Evolutionary conservation across 2,113 vertebrate genomes (phyloP).

Genomic region (Eulemur macaco): DNA sequence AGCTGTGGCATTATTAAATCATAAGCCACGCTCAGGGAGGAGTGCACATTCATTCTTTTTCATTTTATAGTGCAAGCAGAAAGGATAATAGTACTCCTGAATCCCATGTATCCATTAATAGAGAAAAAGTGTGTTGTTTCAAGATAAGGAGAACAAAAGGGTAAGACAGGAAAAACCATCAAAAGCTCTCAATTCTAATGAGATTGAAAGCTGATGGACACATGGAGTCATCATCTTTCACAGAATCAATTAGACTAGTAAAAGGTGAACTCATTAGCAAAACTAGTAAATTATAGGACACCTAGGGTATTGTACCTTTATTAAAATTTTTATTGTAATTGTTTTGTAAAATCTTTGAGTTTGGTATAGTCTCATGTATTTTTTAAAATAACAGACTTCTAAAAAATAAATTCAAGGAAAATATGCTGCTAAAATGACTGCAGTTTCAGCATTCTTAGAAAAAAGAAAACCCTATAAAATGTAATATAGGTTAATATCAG

Average conservation of each 20-base stretch:
- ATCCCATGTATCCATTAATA: slow-evolving; percentile 47
- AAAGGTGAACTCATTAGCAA: slow-evolving; percentile 45
- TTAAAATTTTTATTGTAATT: background rate
- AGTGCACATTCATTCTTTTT: background rate
- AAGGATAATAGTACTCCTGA: slow-evolving; percentile 28
- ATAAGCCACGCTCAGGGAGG: slow-evolving; percentile 46
- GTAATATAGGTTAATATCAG: background rate
- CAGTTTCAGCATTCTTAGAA: background rate
- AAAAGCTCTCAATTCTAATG: background rate
- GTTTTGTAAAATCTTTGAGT: background rate
- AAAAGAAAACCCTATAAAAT: slow-evolving; percentile 18
- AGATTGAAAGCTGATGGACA: background rate
- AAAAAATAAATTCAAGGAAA: slow-evolving; percentile 41
- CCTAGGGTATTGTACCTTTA: background rate
- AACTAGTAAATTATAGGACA: slow-evolving; percentile 45
- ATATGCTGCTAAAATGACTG: background rate
- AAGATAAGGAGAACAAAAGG: slow-evolving; percentile 8
- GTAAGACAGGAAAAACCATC: background rate
- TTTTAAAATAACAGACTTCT: slow-evolving; percentile 16
- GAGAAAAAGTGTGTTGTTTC: background rate
- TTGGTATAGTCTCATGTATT: background rate
- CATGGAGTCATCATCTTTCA: background rate
- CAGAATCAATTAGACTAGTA: background rate
- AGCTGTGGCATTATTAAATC: slow-evolving; percentile 58
- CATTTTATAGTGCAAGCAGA: slow-evolving; percentile 29